Evolutionary conservation across 64 coral and sea anemone genomes (phyloP).

Genomic region (Montipora sp.): DNA sequence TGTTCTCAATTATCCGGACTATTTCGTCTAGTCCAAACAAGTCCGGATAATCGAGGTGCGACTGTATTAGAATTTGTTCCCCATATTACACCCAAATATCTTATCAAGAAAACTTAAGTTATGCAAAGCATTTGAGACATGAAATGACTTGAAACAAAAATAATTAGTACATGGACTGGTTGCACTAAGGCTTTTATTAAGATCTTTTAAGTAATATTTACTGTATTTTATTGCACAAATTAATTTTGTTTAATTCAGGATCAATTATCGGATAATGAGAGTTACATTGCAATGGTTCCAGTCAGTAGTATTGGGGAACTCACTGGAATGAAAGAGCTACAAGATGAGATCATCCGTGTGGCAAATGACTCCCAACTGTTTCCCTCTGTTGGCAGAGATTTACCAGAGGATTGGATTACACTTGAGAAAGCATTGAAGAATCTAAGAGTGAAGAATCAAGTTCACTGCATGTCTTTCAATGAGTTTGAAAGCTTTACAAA

Average conservation of each 20-base stretch:
- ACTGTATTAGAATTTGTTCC: no score
- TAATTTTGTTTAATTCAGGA: not conserved
- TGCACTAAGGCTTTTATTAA: no score
- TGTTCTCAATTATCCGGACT: no score
- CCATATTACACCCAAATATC: no score
- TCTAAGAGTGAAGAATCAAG: constrained; percentile 4
- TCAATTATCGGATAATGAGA: not conserved
- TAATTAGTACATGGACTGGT: no score
- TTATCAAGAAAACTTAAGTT: no score
- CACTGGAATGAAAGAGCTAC: constrained; percentile 53
- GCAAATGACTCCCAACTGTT: constrained; percentile 70
- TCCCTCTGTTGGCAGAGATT: constrained; percentile 64
- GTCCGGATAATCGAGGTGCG: no score
- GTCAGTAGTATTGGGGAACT: constrained; percentile 78
- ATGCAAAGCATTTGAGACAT: no score
- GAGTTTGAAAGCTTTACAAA: constrained; percentile 71
- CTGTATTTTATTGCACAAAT: no score
- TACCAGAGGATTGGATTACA: constrained; percentile 83
- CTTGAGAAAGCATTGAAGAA: constrained; percentile 60
- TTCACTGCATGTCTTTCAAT: constrained; percentile 78
- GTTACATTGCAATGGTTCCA: constrained; percentile 63
- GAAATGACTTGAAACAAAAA: no score
- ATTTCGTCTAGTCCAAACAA: no score
- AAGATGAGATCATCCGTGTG: constrained; percentile 70
- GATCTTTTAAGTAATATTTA: no score